A percentile compares a stretch with the other conserved stretches of the same genome.
These are phyloP conservation scores for Orgyia antiqua DNA, from an alignment of 2,888 invertebrate species.

Conservation along the genomic window DNA sequence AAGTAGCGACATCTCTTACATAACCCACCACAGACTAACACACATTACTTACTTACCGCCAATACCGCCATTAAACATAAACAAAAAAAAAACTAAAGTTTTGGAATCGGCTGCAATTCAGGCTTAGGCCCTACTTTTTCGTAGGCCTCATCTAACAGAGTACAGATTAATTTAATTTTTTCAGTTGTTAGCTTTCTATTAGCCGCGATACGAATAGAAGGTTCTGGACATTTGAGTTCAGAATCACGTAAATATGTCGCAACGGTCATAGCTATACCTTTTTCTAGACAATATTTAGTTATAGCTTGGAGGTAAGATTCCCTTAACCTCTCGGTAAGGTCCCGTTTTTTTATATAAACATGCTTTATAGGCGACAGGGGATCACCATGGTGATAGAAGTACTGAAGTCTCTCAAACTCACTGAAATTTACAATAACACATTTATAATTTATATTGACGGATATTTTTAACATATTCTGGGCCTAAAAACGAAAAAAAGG, in stretches of 20 bases:
- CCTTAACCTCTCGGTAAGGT: slow-evolving; percentile 63
- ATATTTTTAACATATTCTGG: too few relatives aligned
- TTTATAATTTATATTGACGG: too few relatives aligned
- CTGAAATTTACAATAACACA: too few relatives aligned
- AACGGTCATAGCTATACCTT: slow-evolving; percentile 83
- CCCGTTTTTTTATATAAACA: slow-evolving; percentile 78
- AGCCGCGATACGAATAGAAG: slow-evolving; percentile 85
- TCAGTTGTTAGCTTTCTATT: slow-evolving; percentile 80
- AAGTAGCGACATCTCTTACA: too few relatives aligned
- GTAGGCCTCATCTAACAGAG: slow-evolving; percentile 60
- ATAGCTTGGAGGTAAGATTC: slow-evolving; percentile 79
- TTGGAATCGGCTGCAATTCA: slow-evolving; percentile 36
- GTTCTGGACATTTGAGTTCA: slow-evolving; percentile 81
- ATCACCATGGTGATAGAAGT: slow-evolving; percentile 77
- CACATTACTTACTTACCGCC: too few relatives aligned
- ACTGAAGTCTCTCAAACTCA: too few relatives aligned
- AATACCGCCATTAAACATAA: too few relatives aligned
- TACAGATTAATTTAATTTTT: slow-evolving; percentile 73
- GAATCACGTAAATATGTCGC: slow-evolving; percentile 83
- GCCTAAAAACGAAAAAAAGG: too few relatives aligned
- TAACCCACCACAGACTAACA: too few relatives aligned
- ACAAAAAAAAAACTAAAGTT: background rate
- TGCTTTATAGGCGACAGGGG: slow-evolving; percentile 86
- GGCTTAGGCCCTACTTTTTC: slow-evolving; percentile 54
- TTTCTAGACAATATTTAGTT: slow-evolving; percentile 80